Evolutionary conservation across 2,797 vertebrate genomes (phyloP).

Genomic region (Bovichtus diacanthus): DNA sequence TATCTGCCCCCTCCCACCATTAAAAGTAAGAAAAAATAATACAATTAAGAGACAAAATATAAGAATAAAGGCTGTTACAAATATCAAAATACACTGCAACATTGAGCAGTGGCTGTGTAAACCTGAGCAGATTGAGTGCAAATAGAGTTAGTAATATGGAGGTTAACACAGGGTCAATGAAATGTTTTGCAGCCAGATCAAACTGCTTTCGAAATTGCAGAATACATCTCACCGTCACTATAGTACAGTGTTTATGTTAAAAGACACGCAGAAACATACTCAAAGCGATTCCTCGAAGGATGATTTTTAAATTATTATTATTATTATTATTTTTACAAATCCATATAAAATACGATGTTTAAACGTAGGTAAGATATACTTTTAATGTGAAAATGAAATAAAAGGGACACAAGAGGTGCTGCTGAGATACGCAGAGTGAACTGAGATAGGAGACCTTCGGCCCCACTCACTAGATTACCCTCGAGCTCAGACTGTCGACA

Average conservation of each 20-base stretch:
- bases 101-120: too few species aligned
- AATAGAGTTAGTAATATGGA: too few species aligned
- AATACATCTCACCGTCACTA: background rate
- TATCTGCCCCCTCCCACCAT: too few species aligned
- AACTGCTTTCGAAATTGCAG: background rate
- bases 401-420: background rate
- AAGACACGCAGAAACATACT: background rate
- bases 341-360: background rate
- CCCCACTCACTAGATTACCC: slow-evolving; percentile 48
- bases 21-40: too few species aligned
- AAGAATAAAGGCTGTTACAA: too few species aligned
- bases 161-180: too few species aligned
- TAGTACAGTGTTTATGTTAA: background rate
- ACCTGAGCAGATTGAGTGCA: too few species aligned
- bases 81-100: too few species aligned
- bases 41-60: too few species aligned
- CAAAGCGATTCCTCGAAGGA: background rate
- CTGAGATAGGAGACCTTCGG: slow-evolving; percentile 64
- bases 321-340: background rate
- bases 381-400: too few species aligned
- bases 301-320: background rate
- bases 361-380: background rate
- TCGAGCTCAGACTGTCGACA: slow-evolving; percentile 42
- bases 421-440: slow-evolving; percentile 11
- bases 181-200: background rate